phyloP scores from a whole-genome alignment of 2,888 invertebrate genomes.

The Epinotia brunnichana region DNA sequence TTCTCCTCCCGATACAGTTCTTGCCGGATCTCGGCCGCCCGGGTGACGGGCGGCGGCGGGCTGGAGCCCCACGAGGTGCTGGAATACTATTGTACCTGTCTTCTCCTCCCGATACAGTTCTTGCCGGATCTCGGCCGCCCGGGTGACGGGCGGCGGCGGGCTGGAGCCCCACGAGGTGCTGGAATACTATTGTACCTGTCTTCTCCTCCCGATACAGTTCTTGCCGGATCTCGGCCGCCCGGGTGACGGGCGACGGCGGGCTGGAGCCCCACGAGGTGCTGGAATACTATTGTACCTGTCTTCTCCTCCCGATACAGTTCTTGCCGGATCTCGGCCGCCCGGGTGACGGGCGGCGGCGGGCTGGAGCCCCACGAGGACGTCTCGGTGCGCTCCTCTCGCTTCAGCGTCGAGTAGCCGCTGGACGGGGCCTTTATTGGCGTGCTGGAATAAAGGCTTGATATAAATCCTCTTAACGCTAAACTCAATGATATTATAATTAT shows the following conservation, averaged over 20 bases:
- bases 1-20: conserved; percentile 59
- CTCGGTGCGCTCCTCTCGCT: conserved; percentile 73
- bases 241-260: too few relatives aligned
- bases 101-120: too few relatives aligned
- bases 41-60: conserved; percentile 52
- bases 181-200: too few relatives aligned
- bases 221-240: too few relatives aligned
- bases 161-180: conserved; percentile 51
- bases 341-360: conserved; percentile 52
- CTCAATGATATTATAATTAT: too few relatives aligned
- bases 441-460: conserved; percentile 49
- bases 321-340: conserved; percentile 60
- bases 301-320: conserved; percentile 59
- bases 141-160: too few relatives aligned
- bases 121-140: too few relatives aligned
- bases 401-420: conserved; percentile 77
- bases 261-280: too few relatives aligned
- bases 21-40: conserved; percentile 60
- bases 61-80: conserved; percentile 71
- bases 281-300: conserved; percentile 50
- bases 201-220: too few relatives aligned
- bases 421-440: conserved; percentile 74
- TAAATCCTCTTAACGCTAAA: too few relatives aligned
- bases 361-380: conserved; percentile 69
- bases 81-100: too few relatives aligned